Percentiles rank a stretch among this genome's conserved stretches.
phyloP scores from a whole-genome alignment of 1,140 invertebrate genomes.

The Saccostrea cuccullata region DNA sequence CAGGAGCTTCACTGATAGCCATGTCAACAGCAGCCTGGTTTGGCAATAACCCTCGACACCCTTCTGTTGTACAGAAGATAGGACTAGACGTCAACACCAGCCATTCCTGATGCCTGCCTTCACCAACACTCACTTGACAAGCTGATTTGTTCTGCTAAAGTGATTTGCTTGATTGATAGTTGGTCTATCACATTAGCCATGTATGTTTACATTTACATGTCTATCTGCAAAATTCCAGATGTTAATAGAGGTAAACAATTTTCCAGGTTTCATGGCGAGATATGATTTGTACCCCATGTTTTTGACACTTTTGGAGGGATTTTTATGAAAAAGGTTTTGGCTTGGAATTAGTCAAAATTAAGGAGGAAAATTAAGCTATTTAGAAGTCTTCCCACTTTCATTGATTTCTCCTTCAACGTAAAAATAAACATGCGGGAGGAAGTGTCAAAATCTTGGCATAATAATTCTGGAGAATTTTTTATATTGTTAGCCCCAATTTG shows the following conservation, averaged over 20 bases:
- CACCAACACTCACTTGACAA: slow-evolving; percentile 12
- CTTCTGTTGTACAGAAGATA: not conserved
- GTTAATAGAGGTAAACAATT: slow-evolving; percentile 29
- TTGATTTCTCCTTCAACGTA: too few species aligned
- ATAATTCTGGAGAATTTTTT: not conserved
- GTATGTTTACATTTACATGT: slow-evolving; percentile 34
- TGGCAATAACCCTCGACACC: not conserved
- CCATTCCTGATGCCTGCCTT: slow-evolving; percentile 3
- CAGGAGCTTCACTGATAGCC: not conserved
- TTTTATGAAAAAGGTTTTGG: not conserved
- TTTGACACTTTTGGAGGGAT: not conserved
- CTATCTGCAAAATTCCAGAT: slow-evolving; percentile 28
- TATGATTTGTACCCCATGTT: not conserved
- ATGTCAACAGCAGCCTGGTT: slow-evolving; percentile 16
- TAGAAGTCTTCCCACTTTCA: too few species aligned
- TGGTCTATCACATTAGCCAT: slow-evolving; percentile 15
- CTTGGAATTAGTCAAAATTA: not conserved
- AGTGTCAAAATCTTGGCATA: not conserved
- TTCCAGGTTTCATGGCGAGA: slow-evolving; percentile 20
- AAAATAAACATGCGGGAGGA: too few species aligned
- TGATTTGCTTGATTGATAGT: slow-evolving; percentile 30
- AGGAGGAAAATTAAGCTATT: not conserved
- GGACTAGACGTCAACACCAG: not conserved
- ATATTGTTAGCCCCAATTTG: not conserved
- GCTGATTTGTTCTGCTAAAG: slow-evolving; percentile 23